Conservation (phyloP, 2,113 vertebrate species). For the Stomatorhinus ivindoensis region DNA sequence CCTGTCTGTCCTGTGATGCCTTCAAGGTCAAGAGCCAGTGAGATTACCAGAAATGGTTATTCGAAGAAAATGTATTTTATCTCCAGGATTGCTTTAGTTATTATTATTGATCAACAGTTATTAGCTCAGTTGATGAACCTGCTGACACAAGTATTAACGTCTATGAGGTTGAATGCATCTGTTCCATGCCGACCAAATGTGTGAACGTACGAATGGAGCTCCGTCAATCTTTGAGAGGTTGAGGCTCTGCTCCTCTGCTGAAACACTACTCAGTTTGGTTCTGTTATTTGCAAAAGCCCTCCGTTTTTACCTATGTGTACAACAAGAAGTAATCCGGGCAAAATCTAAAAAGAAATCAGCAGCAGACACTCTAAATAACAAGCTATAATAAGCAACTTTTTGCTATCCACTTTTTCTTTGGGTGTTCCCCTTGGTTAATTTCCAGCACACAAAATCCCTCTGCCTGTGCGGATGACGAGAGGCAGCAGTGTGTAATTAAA, state of each 20-base stretch:
- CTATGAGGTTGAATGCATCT: slow-evolving; percentile 22
- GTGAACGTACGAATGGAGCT: not conserved
- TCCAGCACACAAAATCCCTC: not conserved
- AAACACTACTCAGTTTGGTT: not conserved
- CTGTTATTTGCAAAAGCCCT: not conserved
- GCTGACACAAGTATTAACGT: slow-evolving; percentile 30
- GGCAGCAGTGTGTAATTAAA: slow-evolving; percentile 20
- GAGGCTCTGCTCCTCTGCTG: not conserved
- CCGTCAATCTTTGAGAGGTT: not conserved
- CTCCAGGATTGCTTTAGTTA: slow-evolving; percentile 38
- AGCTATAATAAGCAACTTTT: not conserved
- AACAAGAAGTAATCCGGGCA: not conserved
- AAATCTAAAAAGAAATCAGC: not conserved
- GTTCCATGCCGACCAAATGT: slow-evolving; percentile 25
- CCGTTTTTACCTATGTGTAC: not conserved
- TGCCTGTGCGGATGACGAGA: not conserved
- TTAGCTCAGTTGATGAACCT: slow-evolving; percentile 33
- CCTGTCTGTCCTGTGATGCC: not conserved
- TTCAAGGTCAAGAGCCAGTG: slow-evolving; percentile 32
- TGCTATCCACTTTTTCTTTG: not conserved
- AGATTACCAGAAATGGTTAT: slow-evolving; percentile 53
- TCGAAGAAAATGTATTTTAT: slow-evolving; percentile 44
- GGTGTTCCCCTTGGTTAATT: not conserved
- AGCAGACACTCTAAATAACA: not conserved
- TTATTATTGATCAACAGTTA: slow-evolving; percentile 38